Evolutionary conservation across 2,888 invertebrate species (phyloP).

Genomic region (Hofmannophila pseudospretella): DNA sequence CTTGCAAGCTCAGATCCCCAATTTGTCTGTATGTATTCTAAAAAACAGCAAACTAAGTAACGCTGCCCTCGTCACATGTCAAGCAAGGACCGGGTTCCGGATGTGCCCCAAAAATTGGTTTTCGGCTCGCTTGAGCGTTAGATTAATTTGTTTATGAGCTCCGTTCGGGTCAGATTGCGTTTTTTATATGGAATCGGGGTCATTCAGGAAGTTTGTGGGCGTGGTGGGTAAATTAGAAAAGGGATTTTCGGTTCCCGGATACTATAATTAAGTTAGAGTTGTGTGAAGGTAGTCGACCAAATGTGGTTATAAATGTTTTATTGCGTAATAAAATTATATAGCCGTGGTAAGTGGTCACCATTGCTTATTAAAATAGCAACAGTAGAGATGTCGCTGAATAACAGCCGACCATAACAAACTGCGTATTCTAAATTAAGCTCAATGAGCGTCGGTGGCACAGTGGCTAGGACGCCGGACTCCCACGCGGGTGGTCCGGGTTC

Average conservation of each 20-base stretch:
- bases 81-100: slow-evolving; percentile 33
- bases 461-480: no score
- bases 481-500: no score
- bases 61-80: slow-evolving; percentile 51
- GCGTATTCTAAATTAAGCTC: no score
- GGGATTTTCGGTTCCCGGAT: not conserved
- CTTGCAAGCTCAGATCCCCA: no score
- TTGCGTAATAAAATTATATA: no score
- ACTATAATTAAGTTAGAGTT: not conserved
- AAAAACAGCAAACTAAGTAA: slow-evolving; percentile 33
- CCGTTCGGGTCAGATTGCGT: slow-evolving; percentile 3
- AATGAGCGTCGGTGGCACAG: no score
- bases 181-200: slow-evolving; percentile 2
- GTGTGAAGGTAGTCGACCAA: no score
- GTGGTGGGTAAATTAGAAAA: slow-evolving; percentile 6
- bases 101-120: slow-evolving; percentile 49
- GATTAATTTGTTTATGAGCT: slow-evolving; percentile 42
- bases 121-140: slow-evolving; percentile 39
- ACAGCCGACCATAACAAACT: no score
- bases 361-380: no score
- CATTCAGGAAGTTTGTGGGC: slow-evolving; percentile 6
- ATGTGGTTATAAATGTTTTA: no score
- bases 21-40: not conserved
- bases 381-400: no score
- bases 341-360: no score